phyloP scores from a whole-genome alignment of 2,113 vertebrate species.

The Phrynosoma blainvillii region DNA sequence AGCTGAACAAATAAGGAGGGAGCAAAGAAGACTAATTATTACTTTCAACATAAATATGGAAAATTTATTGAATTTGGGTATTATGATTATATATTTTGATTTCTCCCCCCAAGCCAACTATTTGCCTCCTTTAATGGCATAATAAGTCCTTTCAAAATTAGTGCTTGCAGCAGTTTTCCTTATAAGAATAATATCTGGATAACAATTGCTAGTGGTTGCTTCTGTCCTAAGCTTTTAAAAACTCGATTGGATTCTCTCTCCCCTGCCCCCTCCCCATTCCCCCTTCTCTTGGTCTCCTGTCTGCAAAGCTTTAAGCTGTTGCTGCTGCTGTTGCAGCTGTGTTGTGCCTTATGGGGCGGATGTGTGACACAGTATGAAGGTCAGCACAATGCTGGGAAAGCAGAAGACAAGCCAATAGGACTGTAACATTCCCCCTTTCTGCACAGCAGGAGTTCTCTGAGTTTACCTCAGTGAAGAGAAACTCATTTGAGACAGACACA shows the following conservation, averaged over 20 bases:
- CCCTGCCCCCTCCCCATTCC: too few species aligned
- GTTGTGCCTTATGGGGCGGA: constrained; percentile 47
- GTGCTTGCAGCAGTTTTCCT: constrained; percentile 42
- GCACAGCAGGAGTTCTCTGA: constrained; percentile 52
- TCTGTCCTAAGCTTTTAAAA: constrained; percentile 20
- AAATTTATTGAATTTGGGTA: constrained; percentile 4
- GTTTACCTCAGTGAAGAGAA: constrained; percentile 61
- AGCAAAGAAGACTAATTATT: constrained; percentile 11
- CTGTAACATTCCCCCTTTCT: constrained; percentile 48
- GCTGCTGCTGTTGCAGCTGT: constrained; percentile 27
- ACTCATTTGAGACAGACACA: constrained; percentile 33
- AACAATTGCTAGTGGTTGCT: constrained; percentile 33
- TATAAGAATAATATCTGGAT: constrained; percentile 33
- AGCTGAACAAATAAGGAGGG: constrained; percentile 22
- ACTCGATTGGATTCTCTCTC: constrained; percentile 13
- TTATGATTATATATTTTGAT: constrained; percentile 22
- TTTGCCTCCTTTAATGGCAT: constrained; percentile 27
- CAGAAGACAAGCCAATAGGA: constrained; percentile 52
- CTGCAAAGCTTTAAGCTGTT: not conserved
- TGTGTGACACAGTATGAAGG: constrained; percentile 62
- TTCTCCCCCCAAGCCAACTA: not conserved
- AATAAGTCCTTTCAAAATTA: constrained; percentile 26
- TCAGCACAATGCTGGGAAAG: constrained; percentile 67
- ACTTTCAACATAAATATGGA: constrained; percentile 29
- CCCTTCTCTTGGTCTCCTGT: not conserved